These are phyloP conservation scores for Abscondita cerata DNA, from an alignment of 2,888 invertebrate species.

Conservation along the genomic window DNA sequence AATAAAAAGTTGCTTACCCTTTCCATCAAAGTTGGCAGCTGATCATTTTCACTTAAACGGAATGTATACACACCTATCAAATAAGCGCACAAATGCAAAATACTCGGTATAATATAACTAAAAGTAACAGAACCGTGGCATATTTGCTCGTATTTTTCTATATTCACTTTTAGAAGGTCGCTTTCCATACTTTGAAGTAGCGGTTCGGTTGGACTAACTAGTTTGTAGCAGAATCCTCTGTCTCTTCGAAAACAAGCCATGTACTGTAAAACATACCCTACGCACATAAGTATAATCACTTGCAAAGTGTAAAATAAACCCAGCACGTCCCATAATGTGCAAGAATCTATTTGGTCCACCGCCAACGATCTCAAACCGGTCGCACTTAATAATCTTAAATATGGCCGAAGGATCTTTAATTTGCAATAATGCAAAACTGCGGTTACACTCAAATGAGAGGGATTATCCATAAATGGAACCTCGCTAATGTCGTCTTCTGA, in stretches of 20 bases:
- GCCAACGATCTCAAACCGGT: conserved; percentile 78
- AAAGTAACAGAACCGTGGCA: conserved; percentile 76
- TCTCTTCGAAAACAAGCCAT: conserved; percentile 79
- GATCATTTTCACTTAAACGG: conserved; percentile 80
- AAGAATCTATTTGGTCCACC: conserved; percentile 67
- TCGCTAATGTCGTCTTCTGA: conserved; percentile 72
- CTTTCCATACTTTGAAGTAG: conserved; percentile 12
- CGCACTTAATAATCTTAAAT: conserved; percentile 74
- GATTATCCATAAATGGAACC: conserved; percentile 61
- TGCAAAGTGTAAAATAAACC: conserved; percentile 73
- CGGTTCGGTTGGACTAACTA: conserved; percentile 22
- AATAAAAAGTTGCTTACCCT: conserved; percentile 62
- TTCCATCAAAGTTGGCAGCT: conserved; percentile 83
- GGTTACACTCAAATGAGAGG: conserved; percentile 73
- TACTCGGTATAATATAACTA: conserved; percentile 76
- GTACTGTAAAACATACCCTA: conserved; percentile 80
- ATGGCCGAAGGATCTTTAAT: conserved; percentile 80
- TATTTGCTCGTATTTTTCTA: conserved; percentile 63
- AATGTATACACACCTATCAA: conserved; percentile 76
- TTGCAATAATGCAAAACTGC: conserved; percentile 83
- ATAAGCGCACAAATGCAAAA: conserved; percentile 76
- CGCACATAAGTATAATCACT: conserved; percentile 69
- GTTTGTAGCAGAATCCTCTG: conserved; percentile 73
- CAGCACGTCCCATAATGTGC: conserved; percentile 66
- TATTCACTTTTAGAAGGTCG: conserved; percentile 23